Percentiles rank a stretch among this genome's conserved stretches.
phyloP scores from a whole-genome alignment of 2,113 vertebrate genomes.

The Phasianus colchicus region DNA sequence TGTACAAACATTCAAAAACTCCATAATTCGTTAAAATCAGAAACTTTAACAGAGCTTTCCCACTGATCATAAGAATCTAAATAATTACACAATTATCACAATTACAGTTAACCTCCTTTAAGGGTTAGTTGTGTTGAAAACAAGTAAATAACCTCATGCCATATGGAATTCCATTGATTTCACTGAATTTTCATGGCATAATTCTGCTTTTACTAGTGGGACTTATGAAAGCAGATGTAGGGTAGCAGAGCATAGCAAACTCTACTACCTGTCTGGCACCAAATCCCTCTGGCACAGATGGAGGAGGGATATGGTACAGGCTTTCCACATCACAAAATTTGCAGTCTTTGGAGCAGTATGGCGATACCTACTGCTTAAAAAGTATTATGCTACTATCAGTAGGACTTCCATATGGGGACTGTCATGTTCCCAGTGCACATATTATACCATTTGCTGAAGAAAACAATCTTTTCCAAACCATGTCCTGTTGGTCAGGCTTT shows the following conservation, averaged over 20 bases:
- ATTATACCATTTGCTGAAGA: neutral
- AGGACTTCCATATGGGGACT: neutral
- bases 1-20: neutral
- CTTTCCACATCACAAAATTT: constrained; percentile 2
- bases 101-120: neutral
- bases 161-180: constrained; percentile 37
- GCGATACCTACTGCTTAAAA: neutral
- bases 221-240: constrained; percentile 58
- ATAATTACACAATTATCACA: neutral
- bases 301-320: neutral
- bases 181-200: neutral
- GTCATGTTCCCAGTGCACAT: neutral
- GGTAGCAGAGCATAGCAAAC: constrained; percentile 43
- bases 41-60: neutral
- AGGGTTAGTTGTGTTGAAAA: neutral
- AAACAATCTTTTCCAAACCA: neutral
- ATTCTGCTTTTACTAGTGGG: constrained; percentile 41
- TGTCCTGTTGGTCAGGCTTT: neutral
- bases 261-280: constrained; percentile 60
- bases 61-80: neutral
- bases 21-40: neutral
- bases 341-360: neutral
- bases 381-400: constrained; percentile 13
- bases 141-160: neutral
- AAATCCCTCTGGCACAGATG: neutral